Base-by-base conservation (phyloP, 2,888 invertebrate genomes). In the Tetropium fuscum region DNA sequence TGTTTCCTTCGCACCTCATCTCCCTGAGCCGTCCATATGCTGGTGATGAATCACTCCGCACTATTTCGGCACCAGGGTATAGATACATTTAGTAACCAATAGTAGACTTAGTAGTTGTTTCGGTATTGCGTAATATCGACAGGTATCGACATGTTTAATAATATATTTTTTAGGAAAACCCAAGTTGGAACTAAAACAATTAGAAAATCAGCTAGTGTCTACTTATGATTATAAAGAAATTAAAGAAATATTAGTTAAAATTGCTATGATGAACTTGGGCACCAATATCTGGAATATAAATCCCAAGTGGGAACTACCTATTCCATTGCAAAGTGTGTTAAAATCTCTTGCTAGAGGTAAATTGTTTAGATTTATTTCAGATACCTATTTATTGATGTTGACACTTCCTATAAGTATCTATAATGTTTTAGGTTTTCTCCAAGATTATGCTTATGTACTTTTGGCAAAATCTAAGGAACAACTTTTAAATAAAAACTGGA, bases 391-490 rank as follows among this genome's bases (percentile, higher is more conserved):
- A n/a, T n/a, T n/a, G n/a, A n/a, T n/a, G n/a, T n/a, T n/a, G n/a
- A n/a, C n/a, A n/a, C n/a, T n/a, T n/a, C n/a, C n/a, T n/a, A n/a
- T n/a, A n/a, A n/a, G n/a, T n/a, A n/a, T n/a, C n/a, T n/a, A n/a
- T n/a, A n/a, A 10, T 44, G 79, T 71, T 72, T 27, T 60, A 79
- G 79, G 81, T 34, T 80, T 86, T 61, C 78, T 87, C 5, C 87
- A 94, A 81, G 93, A 94, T 75, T 94, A 90, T 74, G 87, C 91
- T 1, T 95, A 92, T 71, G 88, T 95, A 0, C 83, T 95, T 6
- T 84, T 96, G 3, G 95, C 94, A 0, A 94, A 95, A 75, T 90
- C 94, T 0, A 86, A 91, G 56, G 93, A 96, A 72, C 85, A 95
- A 63, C 88, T 89, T 4, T 84, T 87, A 48, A 87, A 88, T 0